phyloP scores from a whole-genome alignment of 2,888 invertebrate genomes.

The Acrobasis repandana region DNA sequence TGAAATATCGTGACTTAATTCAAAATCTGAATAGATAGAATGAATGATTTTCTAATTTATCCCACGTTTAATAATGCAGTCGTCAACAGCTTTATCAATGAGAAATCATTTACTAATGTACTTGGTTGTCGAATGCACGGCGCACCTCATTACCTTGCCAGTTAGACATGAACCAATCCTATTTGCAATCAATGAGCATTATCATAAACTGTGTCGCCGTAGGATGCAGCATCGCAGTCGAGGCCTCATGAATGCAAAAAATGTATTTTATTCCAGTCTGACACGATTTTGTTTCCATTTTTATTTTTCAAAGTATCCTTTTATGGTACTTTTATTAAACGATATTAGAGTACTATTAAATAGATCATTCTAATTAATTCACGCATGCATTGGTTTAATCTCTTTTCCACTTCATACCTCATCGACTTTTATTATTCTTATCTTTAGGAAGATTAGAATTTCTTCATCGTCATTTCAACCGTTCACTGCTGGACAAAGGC shows the following conservation, averaged over 20 bases:
- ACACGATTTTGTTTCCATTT: constrained; percentile 23
- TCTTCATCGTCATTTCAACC: too few species aligned
- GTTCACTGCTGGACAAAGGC: too few species aligned
- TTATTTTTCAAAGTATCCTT: background rate
- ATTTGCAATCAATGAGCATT: constrained; percentile 79
- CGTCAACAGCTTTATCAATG: constrained; percentile 29
- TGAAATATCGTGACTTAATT: background rate
- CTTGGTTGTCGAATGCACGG: constrained; percentile 34
- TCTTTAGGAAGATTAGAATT: too few species aligned
- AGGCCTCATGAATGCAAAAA: constrained; percentile 51
- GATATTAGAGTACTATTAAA: too few species aligned
- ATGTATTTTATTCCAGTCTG: constrained; percentile 44
- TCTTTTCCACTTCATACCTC: too few species aligned
- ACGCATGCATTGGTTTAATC: too few species aligned
- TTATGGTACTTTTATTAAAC: background rate
- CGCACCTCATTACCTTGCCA: constrained; percentile 54
- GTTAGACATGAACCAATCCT: constrained; percentile 57
- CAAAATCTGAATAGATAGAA: background rate
- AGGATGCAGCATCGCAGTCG: constrained; percentile 46
- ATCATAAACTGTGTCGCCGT: constrained; percentile 63
- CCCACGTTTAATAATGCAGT: constrained; percentile 1
- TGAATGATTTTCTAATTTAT: background rate
- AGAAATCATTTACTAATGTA: constrained; percentile 38
- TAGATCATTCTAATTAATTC: too few species aligned
- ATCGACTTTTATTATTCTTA: too few species aligned